Conservation (phyloP, 53 echinoderm and acorn worm species). For the Echinometra lucunter region DNA sequence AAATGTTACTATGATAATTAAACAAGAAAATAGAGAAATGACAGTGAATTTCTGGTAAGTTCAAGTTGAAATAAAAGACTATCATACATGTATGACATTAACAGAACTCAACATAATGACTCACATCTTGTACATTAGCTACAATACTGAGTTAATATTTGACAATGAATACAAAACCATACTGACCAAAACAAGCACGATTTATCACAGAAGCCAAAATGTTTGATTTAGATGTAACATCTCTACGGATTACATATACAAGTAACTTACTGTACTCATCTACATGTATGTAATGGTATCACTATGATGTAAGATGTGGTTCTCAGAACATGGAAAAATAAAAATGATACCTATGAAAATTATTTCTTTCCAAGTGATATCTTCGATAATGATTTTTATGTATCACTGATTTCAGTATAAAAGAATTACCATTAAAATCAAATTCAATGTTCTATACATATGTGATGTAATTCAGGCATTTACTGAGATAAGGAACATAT, state of each 20-base stretch:
- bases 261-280: not conserved
- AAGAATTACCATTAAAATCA: no score
- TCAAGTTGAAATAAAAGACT: not conserved
- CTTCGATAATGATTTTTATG: no score
- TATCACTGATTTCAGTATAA: no score
- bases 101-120: not conserved
- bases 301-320: not conserved
- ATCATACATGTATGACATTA: not conserved
- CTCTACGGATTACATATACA: not conserved
- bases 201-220: not conserved
- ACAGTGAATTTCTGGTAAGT: not conserved
- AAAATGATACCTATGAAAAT: no score
- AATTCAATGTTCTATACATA: no score
- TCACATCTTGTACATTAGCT: no score
- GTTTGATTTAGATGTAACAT: not conserved
- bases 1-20: not conserved
- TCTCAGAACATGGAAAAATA: not conserved
- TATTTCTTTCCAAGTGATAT: no score
- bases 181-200: not conserved
- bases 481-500: no score
- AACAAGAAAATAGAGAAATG: not conserved
- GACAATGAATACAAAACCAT: not conserved
- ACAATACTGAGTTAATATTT: not conserved
- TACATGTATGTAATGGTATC: not conserved
- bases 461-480: no score